Evolutionary conservation across 2,888 invertebrate genomes (phyloP).

Genomic region (Diarsia mendica): DNA sequence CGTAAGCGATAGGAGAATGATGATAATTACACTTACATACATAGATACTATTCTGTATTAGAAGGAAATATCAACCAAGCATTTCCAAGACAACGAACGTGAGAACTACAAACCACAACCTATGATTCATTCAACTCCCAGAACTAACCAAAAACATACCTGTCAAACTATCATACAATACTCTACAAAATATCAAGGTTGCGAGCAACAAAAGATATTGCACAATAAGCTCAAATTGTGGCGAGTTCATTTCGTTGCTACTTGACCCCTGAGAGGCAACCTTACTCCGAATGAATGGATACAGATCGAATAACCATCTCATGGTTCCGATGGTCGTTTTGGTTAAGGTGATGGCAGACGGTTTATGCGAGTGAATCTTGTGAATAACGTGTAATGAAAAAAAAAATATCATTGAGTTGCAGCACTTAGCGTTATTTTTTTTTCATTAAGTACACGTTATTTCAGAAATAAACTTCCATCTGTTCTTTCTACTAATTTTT

Average conservation of each 20-base stretch:
- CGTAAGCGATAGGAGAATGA: not conserved
- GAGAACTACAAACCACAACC: conserved; percentile 16
- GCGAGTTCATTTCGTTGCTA: conserved; percentile 57
- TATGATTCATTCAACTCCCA: conserved; percentile 39
- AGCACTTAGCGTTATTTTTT: no score
- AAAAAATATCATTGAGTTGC: no score
- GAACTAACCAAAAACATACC: conserved; percentile 38
- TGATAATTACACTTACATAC: not conserved
- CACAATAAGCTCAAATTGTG: conserved; percentile 64
- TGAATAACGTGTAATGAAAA: no score
- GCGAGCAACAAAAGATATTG: conserved; percentile 59
- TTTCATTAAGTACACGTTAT: no score
- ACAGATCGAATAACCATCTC: conserved; percentile 54
- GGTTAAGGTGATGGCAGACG: conserved; percentile 1
- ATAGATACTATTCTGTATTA: not conserved
- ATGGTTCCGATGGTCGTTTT: conserved; percentile 38
- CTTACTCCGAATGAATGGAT: conserved; percentile 61
- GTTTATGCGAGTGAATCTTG: not conserved
- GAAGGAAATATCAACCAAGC: conserved; percentile 9
- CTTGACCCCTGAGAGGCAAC: conserved; percentile 62
- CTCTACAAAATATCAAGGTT: conserved; percentile 65
- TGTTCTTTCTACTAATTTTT: no score
- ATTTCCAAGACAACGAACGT: conserved; percentile 12
- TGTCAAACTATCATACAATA: conserved; percentile 53
- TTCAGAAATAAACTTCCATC: no score